phyloP scores from a whole-genome alignment of 2,797 vertebrate species.

The Coranthus polyacanthus region DNA sequence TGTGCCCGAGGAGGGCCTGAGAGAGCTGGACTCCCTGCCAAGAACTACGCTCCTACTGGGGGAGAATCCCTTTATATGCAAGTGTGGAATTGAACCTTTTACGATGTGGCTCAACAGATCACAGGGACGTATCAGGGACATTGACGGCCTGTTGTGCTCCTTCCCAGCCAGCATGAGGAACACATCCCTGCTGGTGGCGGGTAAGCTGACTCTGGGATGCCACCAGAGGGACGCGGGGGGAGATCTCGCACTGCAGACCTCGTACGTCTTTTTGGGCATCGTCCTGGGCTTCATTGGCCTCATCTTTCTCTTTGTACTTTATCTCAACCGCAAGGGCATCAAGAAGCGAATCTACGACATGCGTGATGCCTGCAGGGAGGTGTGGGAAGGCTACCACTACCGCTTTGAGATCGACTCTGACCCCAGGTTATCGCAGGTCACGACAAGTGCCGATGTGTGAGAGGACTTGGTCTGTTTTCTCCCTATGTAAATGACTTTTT shows the following conservation, averaged over 20 bases:
- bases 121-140: slow-evolving; percentile 67
- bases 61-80: slow-evolving; percentile 84
- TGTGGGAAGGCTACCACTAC: slow-evolving; percentile 88
- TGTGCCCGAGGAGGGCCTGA: slow-evolving; percentile 77
- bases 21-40: slow-evolving; percentile 73
- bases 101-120: slow-evolving; percentile 84
- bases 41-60: slow-evolving; percentile 64
- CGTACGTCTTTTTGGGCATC: slow-evolving; percentile 85
- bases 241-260: slow-evolving; percentile 84
- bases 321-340: slow-evolving; percentile 88
- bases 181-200: slow-evolving; percentile 73
- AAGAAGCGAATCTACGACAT: slow-evolving; percentile 84
- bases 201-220: slow-evolving; percentile 74
- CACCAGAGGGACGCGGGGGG: slow-evolving; percentile 63
- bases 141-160: slow-evolving; percentile 71
- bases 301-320: slow-evolving; percentile 88
- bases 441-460: slow-evolving; percentile 80
- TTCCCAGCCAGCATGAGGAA: slow-evolving; percentile 83
- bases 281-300: slow-evolving; percentile 86
- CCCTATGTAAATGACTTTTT: slow-evolving; percentile 33
- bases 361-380: slow-evolving; percentile 85
- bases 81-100: slow-evolving; percentile 83
- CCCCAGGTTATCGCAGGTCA: slow-evolving; percentile 82
- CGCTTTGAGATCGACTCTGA: slow-evolving; percentile 86
- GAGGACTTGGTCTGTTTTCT: slow-evolving; percentile 28